Percentiles rank a stretch among this genome's conserved stretches.
phyloP scores from a whole-genome alignment of 2,113 vertebrate genomes.

The Oreotragus oreotragus region DNA sequence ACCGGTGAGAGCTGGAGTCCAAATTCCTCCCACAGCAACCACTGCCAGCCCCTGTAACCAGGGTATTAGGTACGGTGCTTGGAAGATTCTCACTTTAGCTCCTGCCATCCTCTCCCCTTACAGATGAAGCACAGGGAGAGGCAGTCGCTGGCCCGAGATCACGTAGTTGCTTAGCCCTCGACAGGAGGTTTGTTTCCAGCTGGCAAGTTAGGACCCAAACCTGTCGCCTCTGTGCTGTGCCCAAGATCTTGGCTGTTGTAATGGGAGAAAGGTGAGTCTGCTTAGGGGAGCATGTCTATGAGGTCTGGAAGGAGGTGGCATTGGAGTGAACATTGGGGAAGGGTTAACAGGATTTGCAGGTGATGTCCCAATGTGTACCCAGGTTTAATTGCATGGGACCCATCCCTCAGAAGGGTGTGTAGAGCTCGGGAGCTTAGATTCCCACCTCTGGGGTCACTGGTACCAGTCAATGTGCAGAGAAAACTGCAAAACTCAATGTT shows the following conservation, averaged over 20 bases:
- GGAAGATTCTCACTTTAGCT: neutral
- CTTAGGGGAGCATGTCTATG: fast-evolving
- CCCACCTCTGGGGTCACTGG: neutral
- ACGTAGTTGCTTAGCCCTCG: fast-evolving
- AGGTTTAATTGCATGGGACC: neutral
- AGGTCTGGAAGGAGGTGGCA: neutral
- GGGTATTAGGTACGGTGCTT: fast-evolving
- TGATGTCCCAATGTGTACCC: fast-evolving
- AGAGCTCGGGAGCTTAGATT: neutral
- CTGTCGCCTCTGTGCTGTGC: fast-evolving
- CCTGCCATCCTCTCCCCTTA: neutral
- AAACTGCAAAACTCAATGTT: neutral
- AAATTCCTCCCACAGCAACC: too few relatives aligned
- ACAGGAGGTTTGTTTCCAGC: neutral
- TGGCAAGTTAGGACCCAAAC: neutral
- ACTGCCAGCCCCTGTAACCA: fast-evolving
- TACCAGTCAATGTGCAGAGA: neutral
- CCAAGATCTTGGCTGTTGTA: neutral
- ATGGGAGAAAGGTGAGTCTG: neutral
- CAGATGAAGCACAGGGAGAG: neutral
- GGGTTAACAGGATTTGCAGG: too few relatives aligned
- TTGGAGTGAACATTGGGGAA: neutral
- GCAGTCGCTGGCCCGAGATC: neutral
- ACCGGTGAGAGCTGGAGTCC: fast-evolving
- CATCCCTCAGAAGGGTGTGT: fast-evolving